A percentile compares a stretch with the other conserved stretches of the same genome.
phyloP scores from a whole-genome alignment of 2,113 vertebrate genomes.

The Aythya baeri region DNA sequence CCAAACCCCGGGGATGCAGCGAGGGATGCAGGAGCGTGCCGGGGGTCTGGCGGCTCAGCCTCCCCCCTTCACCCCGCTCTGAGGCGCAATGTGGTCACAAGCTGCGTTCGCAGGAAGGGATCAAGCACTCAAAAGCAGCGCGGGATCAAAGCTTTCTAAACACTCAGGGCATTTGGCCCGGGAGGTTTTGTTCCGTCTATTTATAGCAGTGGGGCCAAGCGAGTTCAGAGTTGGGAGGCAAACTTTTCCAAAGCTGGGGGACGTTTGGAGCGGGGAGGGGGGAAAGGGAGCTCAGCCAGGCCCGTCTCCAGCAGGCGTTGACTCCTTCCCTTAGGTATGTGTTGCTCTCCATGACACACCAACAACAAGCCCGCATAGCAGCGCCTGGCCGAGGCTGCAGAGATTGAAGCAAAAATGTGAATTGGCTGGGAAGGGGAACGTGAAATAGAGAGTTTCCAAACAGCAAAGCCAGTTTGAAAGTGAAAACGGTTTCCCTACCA shows the following conservation, averaged over 20 bases:
- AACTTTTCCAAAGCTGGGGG: slow-evolving; percentile 64
- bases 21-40: neutral
- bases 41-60: neutral
- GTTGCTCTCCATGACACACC: slow-evolving; percentile 57
- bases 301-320: slow-evolving; percentile 32
- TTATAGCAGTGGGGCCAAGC: slow-evolving; percentile 54
- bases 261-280: slow-evolving; percentile 37
- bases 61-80: neutral
- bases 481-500: neutral
- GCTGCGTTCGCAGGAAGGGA: neutral
- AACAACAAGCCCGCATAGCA: slow-evolving; percentile 19
- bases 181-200: slow-evolving; percentile 63
- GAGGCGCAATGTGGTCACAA: neutral
- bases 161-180: slow-evolving; percentile 33
- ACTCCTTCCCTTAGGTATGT: slow-evolving; percentile 65
- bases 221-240: slow-evolving; percentile 57
- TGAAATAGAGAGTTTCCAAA: slow-evolving; percentile 31
- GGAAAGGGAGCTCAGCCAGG: slow-evolving; percentile 51
- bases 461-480: slow-evolving; percentile 7
- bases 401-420: slow-evolving; percentile 21
- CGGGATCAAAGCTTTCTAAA: slow-evolving; percentile 64
- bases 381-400: slow-evolving; percentile 20
- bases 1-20: neutral
- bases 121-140: neutral
- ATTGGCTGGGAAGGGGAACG: slow-evolving; percentile 16